Base-by-base conservation (phyloP, 2,113 vertebrate genomes). In the Zeus faber region DNA sequence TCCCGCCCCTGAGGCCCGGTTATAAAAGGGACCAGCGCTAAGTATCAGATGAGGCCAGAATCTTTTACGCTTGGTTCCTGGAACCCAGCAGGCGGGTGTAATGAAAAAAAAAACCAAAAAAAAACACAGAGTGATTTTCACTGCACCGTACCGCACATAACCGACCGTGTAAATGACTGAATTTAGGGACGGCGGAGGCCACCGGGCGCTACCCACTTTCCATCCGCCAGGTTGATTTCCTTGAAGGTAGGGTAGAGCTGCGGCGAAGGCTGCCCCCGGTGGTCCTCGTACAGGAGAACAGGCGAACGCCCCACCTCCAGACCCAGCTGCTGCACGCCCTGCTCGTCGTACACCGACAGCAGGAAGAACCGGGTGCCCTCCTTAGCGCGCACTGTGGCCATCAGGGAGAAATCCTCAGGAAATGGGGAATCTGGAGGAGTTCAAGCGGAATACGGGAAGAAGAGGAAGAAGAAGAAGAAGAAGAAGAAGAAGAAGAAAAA, bases 391-490 rank as follows among this genome's bases (percentile, higher is more conserved):
- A 95, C 33, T 0, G 93, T 95, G 13, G 85, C 35, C 87, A 96
- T 82, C 67, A 98, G 31, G 0, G 95, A 96, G 82, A 97, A 98
- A 58, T 93, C 80, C 67, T 82, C 79, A 0, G 95, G 95, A 67
- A 98, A 96, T 9, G 20, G 56, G 0, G 85, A 89, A 18, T 89
- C 94, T 97, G 77, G 5, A n/a, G 24, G 17, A 9, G n/a, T 33
- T 37, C 37, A 24, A n/a, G 20, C 17, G 11, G 27, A 3, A n/a
- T n/a, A n/a, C 2, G 31, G 31, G 13, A 8, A 33, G 31, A 13
- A 33, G 13, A 33, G 31, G 31, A 33, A 33, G 13, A 33, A 10
- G 13, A 33, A 33, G 31, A 13, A 33, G 13, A 33, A 13, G 29
- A 31, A 2, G 6, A 11, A 13, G 13, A 8, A 41, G 39, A n/a